Conservation (phyloP, 2,113 vertebrate genomes). For the Eublepharis macularius region DNA sequence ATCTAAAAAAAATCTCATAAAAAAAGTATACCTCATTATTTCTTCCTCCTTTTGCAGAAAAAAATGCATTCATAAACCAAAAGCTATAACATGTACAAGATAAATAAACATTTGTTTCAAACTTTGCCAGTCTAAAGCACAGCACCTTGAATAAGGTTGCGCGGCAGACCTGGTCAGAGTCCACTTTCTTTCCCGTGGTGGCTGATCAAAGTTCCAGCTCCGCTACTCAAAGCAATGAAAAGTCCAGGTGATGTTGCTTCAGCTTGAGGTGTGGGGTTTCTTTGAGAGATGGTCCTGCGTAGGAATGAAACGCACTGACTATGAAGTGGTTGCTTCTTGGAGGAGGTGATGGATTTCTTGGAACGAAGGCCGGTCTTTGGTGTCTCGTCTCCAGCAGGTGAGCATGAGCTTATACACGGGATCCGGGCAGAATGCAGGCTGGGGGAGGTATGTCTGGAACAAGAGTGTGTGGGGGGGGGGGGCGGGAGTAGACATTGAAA, state of each 20-base stretch:
- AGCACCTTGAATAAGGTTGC: background rate
- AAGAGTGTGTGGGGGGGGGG: too few species aligned
- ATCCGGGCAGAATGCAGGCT: slow-evolving; percentile 89
- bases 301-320: slow-evolving; percentile 53
- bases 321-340: slow-evolving; percentile 74
- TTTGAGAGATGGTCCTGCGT: background rate
- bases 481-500: background rate
- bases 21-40: slow-evolving; percentile 16
- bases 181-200: slow-evolving; percentile 29
- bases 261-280: background rate
- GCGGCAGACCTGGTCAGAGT: slow-evolving; percentile 8
- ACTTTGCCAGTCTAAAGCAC: background rate
- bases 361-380: slow-evolving; percentile 92
- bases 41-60: background rate
- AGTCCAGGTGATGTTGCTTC: slow-evolving; percentile 65
- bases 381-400: slow-evolving; percentile 95
- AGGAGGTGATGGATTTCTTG: slow-evolving; percentile 87
- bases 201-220: slow-evolving; percentile 64
- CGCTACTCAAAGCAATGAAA: slow-evolving; percentile 25
- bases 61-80: slow-evolving; percentile 16
- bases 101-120: slow-evolving; percentile 66
- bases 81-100: slow-evolving; percentile 63
- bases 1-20: background rate
- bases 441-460: slow-evolving; percentile 88
- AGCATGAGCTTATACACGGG: slow-evolving; percentile 91